Evolutionary conservation across 2,888 invertebrate genomes (phyloP).

Genomic region (Ashinkailepas kermadecensis): DNA sequence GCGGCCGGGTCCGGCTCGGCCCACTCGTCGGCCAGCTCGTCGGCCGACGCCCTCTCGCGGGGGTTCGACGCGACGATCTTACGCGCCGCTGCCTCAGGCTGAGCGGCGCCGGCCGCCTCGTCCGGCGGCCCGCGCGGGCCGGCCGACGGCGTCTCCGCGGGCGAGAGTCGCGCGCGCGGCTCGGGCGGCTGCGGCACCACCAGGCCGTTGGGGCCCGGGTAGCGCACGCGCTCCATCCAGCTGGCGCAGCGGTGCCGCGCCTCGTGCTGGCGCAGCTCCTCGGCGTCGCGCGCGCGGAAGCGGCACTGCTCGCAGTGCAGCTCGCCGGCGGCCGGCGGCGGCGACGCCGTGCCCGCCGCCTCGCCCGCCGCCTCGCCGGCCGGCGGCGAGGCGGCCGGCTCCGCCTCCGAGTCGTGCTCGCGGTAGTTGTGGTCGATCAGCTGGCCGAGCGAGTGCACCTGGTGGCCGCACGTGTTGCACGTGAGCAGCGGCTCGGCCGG

Average conservation of each 20-base stretch:
- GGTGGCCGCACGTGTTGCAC: conserved; percentile 63
- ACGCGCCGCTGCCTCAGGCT: conserved; percentile 38
- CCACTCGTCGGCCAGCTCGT: conserved; percentile 37
- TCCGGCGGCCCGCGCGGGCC: conserved; percentile 34
- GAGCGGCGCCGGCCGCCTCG: conserved; percentile 39
- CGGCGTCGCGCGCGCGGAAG: conserved; percentile 19
- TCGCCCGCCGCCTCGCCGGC: not conserved
- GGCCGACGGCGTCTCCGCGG: conserved; percentile 35
- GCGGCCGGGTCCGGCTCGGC: conserved; percentile 21
- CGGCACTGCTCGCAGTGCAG: conserved; percentile 35
- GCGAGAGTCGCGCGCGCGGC: conserved; percentile 36
- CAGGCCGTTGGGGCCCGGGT: conserved; percentile 53
- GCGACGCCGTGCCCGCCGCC: conserved; percentile 38
- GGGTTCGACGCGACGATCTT: too few species aligned
- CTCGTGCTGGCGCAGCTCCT: not conserved
- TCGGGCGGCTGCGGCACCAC: conserved; percentile 69
- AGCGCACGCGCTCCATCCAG: not conserved
- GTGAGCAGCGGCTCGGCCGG: conserved; percentile 60
- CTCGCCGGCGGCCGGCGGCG: conserved; percentile 40
- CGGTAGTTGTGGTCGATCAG: conserved; percentile 62
- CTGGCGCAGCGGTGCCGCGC: conserved; percentile 4
- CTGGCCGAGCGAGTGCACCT: conserved; percentile 64
- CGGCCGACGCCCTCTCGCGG: conserved; percentile 31
- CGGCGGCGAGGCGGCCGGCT: not conserved
- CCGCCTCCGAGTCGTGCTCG: conserved; percentile 23